These are phyloP conservation scores for Lottia gigantea DNA, from an alignment of 2,888 invertebrate species.

Conservation along the genomic window DNA sequence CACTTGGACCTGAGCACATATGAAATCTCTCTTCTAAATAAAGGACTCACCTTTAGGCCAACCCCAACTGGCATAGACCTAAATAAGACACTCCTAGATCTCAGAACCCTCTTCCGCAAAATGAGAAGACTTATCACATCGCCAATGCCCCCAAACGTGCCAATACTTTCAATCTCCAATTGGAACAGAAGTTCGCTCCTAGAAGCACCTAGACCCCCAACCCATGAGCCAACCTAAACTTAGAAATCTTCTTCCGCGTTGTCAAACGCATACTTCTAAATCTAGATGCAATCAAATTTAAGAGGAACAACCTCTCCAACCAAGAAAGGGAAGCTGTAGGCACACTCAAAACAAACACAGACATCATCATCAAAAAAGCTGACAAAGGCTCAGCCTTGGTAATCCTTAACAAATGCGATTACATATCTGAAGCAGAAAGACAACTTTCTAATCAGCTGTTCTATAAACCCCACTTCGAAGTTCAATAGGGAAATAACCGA, in stretches of 20 bases:
- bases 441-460: background rate
- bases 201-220: background rate
- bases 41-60: constrained; percentile 1
- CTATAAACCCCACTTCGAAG: background rate
- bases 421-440: background rate
- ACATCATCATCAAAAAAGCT: background rate
- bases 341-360: background rate
- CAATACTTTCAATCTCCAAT: background rate
- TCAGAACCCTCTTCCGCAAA: background rate
- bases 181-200: background rate
- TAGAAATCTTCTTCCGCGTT: background rate
- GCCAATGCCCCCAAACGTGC: background rate
- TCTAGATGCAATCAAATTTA: background rate
- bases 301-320: background rate
- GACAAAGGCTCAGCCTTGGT: background rate
- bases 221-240: background rate
- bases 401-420: background rate
- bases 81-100: background rate
- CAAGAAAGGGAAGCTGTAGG: background rate
- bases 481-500: background rate
- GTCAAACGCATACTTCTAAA: background rate
- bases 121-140: background rate
- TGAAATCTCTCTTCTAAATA: background rate
- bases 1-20: background rate
- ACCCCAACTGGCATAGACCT: background rate